Evolutionary conservation across 2,888 invertebrate species (phyloP).

Genomic region (Drosophila ezoana): DNA sequence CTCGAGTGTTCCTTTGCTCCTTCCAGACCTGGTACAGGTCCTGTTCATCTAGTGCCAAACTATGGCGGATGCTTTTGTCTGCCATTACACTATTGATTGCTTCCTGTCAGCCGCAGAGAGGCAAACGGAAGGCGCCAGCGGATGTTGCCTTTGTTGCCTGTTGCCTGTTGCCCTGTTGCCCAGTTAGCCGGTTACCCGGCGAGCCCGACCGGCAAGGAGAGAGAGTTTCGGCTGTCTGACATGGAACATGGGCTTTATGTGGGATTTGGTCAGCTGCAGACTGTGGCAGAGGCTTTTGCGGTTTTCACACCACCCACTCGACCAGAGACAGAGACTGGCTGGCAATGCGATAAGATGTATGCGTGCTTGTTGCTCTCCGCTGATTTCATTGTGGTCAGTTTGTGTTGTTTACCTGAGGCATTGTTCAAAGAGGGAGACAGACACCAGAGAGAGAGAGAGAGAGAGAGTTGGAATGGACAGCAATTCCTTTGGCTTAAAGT

Average conservation of each 20-base stretch:
- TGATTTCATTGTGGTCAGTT: slow-evolving; percentile 57
- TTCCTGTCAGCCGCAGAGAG: slow-evolving; percentile 77
- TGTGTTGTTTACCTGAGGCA: slow-evolving; percentile 17
- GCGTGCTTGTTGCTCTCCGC: slow-evolving; percentile 29
- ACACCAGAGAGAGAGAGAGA: background rate
- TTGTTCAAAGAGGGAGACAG: background rate
- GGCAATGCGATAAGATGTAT: slow-evolving; percentile 29
- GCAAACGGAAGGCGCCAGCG: slow-evolving; percentile 66
- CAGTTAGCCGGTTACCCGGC: slow-evolving; percentile 11
- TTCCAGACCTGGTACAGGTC: background rate
- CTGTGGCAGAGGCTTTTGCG: slow-evolving; percentile 38
- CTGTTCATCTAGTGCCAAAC: slow-evolving; percentile 40
- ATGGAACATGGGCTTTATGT: slow-evolving; percentile 31
- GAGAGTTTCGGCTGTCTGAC: slow-evolving; percentile 4
- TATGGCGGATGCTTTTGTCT: slow-evolving; percentile 72
- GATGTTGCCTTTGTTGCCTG: slow-evolving; percentile 64
- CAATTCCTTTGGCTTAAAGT: slow-evolving; percentile 20
- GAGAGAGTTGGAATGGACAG: slow-evolving; percentile 3
- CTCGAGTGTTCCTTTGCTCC: background rate
- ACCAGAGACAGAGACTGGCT: slow-evolving; percentile 4
- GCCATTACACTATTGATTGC: slow-evolving; percentile 81
- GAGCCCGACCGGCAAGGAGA: slow-evolving; percentile 1
- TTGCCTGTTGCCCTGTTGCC: slow-evolving; percentile 13
- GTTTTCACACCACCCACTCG: slow-evolving; percentile 50
- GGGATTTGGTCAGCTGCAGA: slow-evolving; percentile 44